Percentiles rank a stretch among this genome's conserved stretches.
phyloP scores from a whole-genome alignment of 2,888 invertebrate genomes.

The Tillus elongatus region DNA sequence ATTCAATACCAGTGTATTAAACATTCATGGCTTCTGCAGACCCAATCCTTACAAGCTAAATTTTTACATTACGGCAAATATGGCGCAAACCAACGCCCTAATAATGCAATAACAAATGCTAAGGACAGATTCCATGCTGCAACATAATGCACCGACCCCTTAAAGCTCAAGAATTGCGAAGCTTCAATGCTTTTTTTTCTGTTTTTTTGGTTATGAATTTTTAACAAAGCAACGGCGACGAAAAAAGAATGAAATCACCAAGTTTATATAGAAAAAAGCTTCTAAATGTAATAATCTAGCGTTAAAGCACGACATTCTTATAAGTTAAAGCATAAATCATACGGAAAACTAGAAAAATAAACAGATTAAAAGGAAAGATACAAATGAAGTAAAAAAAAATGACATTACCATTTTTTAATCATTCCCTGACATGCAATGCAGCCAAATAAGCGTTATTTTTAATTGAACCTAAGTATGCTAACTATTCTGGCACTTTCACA shows the following conservation, averaged over 20 bases:
- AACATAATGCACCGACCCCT: too few species aligned
- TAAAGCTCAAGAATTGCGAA: background rate
- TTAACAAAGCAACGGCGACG: conserved; percentile 31
- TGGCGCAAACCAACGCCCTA: conserved; percentile 43
- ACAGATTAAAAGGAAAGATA: conserved; percentile 28
- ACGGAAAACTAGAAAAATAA: conserved; percentile 32
- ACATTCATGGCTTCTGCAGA: too few species aligned
- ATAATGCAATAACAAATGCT: too few species aligned
- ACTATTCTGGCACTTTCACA: conserved; percentile 20
- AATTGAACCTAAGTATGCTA: conserved; percentile 13
- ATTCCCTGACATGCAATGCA: conserved; percentile 30
- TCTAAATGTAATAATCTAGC: too few species aligned
- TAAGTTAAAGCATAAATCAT: conserved; percentile 22
- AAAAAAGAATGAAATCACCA: conserved; percentile 24
- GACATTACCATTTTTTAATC: conserved; percentile 38
- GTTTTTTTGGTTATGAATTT: conserved; percentile 45
- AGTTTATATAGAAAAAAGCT: conserved; percentile 20
- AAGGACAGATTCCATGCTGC: too few species aligned
- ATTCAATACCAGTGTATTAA: too few species aligned
- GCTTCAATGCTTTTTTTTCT: conserved; percentile 30
- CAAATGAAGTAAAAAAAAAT: conserved; percentile 33
- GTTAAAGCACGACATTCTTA: too few species aligned
- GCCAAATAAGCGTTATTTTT: conserved; percentile 20
- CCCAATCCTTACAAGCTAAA: conserved; percentile 17
- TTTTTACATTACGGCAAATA: conserved; percentile 37